Evolutionary conservation across 2,113 vertebrate species (phyloP).

Genomic region (Periophthalmodon schlosseri): DNA sequence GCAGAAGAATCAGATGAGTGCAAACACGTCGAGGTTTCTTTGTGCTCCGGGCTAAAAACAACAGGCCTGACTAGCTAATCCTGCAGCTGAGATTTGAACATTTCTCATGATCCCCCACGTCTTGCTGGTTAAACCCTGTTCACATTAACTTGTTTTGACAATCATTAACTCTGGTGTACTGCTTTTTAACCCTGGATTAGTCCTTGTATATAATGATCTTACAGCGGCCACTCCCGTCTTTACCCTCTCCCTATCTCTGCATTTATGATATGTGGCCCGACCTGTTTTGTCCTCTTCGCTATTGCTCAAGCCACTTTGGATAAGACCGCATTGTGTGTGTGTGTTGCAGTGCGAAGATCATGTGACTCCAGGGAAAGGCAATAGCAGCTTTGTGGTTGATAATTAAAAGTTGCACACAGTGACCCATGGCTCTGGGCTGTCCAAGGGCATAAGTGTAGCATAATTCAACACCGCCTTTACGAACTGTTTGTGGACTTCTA

Average conservation of each 20-base stretch:
- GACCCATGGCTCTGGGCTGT: not conserved
- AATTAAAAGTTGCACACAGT: slow-evolving; percentile 54
- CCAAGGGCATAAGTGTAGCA: not conserved
- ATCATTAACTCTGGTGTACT: not conserved
- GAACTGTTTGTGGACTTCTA: not conserved
- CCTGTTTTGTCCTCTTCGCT: slow-evolving; percentile 16
- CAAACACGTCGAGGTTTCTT: not conserved
- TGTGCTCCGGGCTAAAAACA: slow-evolving; percentile 22
- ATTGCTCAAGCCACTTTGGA: slow-evolving; percentile 14
- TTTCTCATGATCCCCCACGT: slow-evolving; percentile 1
- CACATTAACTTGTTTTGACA: not conserved
- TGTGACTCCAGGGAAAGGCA: slow-evolving; percentile 49
- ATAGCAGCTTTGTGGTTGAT: slow-evolving; percentile 53
- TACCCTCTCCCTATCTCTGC: not conserved
- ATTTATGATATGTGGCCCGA: not conserved
- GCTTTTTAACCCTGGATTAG: not conserved
- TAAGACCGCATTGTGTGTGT: slow-evolving; percentile 7
- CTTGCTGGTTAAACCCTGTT: not conserved
- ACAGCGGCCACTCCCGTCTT: not conserved
- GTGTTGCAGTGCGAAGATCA: slow-evolving; percentile 33
- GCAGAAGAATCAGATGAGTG: not conserved
- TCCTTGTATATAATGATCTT: not conserved
- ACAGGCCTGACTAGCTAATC: slow-evolving; percentile 9
- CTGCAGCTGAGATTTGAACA: not conserved
- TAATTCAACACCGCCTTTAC: not conserved